These are phyloP conservation scores for Dreissena rostriformis DNA, from an alignment of 1,140 invertebrate species.

Conservation along the genomic window DNA sequence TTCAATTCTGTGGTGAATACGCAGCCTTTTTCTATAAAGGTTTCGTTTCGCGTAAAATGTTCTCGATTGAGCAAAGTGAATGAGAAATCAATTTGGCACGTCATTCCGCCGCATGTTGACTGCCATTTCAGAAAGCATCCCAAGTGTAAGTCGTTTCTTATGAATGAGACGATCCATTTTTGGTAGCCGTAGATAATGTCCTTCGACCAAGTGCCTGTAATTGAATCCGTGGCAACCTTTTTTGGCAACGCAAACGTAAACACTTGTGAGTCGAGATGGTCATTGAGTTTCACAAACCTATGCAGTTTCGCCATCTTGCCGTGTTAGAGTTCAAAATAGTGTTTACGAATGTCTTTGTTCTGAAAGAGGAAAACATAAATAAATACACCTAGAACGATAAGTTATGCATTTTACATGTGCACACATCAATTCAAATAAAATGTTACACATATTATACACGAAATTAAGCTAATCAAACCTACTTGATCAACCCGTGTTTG, in stretches of 20 bases:
- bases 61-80: constrained; percentile 93
- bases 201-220: constrained; percentile 70
- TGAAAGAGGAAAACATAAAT: too few relatives aligned
- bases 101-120: constrained; percentile 87
- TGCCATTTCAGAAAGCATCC: constrained; percentile 92
- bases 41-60: constrained; percentile 88
- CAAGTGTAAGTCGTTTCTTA: constrained; percentile 89
- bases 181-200: constrained; percentile 93
- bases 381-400: too few relatives aligned
- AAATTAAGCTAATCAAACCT: too few relatives aligned
- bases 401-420: too few relatives aligned
- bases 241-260: constrained; percentile 78
- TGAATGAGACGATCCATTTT: constrained; percentile 92
- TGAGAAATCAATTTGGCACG: constrained; percentile 88
- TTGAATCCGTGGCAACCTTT: constrained; percentile 65
- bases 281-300: constrained; percentile 91
- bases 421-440: too few relatives aligned
- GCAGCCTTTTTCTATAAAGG: constrained; percentile 88
- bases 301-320: constrained; percentile 90
- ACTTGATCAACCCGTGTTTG: too few relatives aligned
- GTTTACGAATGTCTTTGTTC: not conserved
- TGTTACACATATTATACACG: too few relatives aligned
- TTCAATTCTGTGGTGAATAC: constrained; percentile 88
- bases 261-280: constrained; percentile 91
- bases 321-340: not conserved